These are phyloP conservation scores for Willowsia nigromaculata DNA, from an alignment of 2,888 invertebrate species.

Conservation along the genomic window DNA sequence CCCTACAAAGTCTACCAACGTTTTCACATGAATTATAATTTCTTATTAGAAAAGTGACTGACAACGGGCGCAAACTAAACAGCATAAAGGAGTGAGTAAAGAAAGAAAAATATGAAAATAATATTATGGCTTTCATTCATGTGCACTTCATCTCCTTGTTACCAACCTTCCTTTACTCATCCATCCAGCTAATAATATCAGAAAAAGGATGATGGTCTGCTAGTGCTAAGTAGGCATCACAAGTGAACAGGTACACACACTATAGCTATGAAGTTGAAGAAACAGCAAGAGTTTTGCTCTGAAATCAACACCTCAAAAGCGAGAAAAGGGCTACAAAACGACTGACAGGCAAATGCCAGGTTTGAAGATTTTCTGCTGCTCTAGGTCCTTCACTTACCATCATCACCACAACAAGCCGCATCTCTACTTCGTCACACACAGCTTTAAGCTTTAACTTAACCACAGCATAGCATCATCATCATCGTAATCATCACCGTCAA, in stretches of 20 bases:
- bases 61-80: not conserved
- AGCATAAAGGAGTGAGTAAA: not conserved
- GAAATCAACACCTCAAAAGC: conserved; percentile 65
- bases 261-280: not conserved
- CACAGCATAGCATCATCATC: not conserved
- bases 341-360: conserved; percentile 67
- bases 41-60: not conserved
- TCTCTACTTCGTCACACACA: not conserved
- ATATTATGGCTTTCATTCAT: not conserved
- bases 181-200: not conserved
- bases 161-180: not conserved
- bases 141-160: conserved; percentile 5
- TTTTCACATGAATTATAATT: not conserved
- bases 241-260: not conserved
- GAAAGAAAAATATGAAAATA: not conserved
- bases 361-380: conserved; percentile 49
- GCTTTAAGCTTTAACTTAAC: not conserved
- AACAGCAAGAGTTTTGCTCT: conserved; percentile 21
- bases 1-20: not conserved
- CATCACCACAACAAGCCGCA: not conserved
- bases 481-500: conserved; percentile 44
- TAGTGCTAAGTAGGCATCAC: not conserved
- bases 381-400: conserved; percentile 42
- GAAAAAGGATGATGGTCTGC: not conserved
- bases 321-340: conserved; percentile 17